Percentiles rank a stretch among this genome's conserved stretches.
Evolutionary conservation across 2,888 invertebrate genomes (phyloP).

Genomic region (Pterobdella sp.): DNA sequence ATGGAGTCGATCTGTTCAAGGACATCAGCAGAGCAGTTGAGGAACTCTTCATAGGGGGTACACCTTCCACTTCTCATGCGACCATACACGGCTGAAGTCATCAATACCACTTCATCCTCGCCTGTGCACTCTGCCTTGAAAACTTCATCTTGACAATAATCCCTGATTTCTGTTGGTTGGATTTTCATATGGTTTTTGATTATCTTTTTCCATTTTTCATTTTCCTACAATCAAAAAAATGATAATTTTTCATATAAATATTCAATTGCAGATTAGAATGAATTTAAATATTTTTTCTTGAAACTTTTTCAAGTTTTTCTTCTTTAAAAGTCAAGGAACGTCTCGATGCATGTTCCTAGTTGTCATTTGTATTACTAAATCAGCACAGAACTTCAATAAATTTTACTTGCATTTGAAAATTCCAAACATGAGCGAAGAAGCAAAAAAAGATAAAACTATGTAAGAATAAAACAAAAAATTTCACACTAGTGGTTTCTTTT

Average conservation of each 20-base stretch:
- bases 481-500: background rate
- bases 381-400: conserved; percentile 6
- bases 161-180: background rate
- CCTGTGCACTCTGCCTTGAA: background rate
- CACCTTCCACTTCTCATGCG: conserved; percentile 34
- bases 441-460: no score
- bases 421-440: background rate
- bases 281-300: background rate
- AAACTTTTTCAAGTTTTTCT: background rate
- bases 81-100: conserved; percentile 33
- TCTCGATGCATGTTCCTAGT: no score
- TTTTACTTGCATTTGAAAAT: conserved; percentile 4
- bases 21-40: conserved; percentile 35
- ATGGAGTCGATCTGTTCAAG: conserved; percentile 31
- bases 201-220: no score
- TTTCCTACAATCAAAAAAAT: no score
- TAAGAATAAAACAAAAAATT: background rate
- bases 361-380: conserved; percentile 14
- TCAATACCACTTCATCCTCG: conserved; percentile 32
- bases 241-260: no score
- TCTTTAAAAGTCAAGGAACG: no score
- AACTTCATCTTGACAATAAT: background rate
- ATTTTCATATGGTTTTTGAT: background rate
- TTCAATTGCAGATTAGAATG: background rate
- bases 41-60: conserved; percentile 32